Evolutionary conservation across 1,140 invertebrate genomes (phyloP), one percentile per base, ranked within the genome.

Genomic region (Hylyphantes graminicola): DNA sequence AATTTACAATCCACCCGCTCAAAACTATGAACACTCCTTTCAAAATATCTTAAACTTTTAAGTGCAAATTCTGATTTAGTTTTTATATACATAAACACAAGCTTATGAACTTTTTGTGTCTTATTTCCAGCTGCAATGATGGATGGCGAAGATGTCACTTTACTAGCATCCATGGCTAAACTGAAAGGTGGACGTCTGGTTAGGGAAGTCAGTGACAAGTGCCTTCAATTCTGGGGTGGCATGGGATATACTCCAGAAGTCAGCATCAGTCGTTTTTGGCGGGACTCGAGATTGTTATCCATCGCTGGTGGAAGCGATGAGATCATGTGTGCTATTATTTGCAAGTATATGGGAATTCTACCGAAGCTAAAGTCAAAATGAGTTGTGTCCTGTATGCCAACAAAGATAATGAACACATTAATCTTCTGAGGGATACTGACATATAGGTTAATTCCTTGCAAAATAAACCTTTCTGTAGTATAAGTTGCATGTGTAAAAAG

Each of bases 251-350:
- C 91, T 7, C 88, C 89, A 63, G 92, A 93, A 65, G 89, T 90
- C 72, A 84, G 88, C 8, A 88, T 93, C 57, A 90, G 89, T 59
- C 87, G 92, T 17, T 87, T 89, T 12, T 92, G 89, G 86, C 89
- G 92, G 59, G 92, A 93, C 88, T 87, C 90, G 63, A 88, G 92
- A 51, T 86, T 93, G 0, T 55, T 91, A 19, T 92, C 92, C 7
- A 93, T 93, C 85, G 92, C 91, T 35, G 92, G 89, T 17, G 93
- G 92, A 12, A 90, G 92, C 72, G 93, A 93, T 90, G 93, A 93
- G 89, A 90, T 93, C 5, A 93, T 93, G 92, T 86, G 93, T 75
- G 88, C 88, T 51, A 93, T 93, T 84, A 92, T 93, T 84, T 90
- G 89, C 80, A 93, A 93, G 89, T 89, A 90, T 86, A 92, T 93